phyloP scores from a whole-genome alignment of 2,113 vertebrate genomes.

The Hoplias malabaricus region DNA sequence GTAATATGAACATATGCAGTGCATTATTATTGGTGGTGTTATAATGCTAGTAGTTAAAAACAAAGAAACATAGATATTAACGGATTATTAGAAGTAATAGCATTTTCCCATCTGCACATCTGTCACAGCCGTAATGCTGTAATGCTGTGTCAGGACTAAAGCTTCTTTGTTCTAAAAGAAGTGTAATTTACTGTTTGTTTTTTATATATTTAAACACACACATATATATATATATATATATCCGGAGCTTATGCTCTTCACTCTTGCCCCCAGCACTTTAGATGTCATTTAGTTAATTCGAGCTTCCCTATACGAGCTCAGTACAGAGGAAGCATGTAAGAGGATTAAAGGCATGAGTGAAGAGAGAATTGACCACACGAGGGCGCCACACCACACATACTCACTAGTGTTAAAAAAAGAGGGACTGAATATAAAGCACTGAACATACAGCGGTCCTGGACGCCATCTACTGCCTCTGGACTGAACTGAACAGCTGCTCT shows the following conservation, averaged over 20 bases:
- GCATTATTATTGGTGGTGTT: no score
- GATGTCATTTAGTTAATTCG: conserved; percentile 35
- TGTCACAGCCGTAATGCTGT: not conserved
- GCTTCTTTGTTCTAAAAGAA: not conserved
- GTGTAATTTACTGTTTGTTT: not conserved
- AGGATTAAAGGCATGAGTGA: conserved; percentile 35
- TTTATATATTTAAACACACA: no score
- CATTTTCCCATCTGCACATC: not conserved
- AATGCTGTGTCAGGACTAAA: not conserved
- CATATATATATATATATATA: not conserved
- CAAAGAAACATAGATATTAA: not conserved
- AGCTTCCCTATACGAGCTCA: conserved; percentile 7
- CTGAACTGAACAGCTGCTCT: not conserved
- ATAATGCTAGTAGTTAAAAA: not conserved
- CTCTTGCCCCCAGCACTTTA: conserved; percentile 1
- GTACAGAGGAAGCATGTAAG: conserved; percentile 42
- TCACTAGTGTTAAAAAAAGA: no score
- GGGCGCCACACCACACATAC: not conserved
- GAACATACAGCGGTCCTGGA: no score
- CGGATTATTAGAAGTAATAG: not conserved
- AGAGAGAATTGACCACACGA: conserved; percentile 7
- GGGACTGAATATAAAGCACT: not conserved
- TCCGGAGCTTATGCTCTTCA: conserved; percentile 28
- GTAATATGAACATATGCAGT: no score
- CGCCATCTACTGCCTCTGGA: conserved; percentile 34